A percentile compares a stretch with the other conserved stretches of the same genome.
Conservation (phyloP, 2,888 invertebrate genomes). For the Brachypalpus laphriformis region DNA sequence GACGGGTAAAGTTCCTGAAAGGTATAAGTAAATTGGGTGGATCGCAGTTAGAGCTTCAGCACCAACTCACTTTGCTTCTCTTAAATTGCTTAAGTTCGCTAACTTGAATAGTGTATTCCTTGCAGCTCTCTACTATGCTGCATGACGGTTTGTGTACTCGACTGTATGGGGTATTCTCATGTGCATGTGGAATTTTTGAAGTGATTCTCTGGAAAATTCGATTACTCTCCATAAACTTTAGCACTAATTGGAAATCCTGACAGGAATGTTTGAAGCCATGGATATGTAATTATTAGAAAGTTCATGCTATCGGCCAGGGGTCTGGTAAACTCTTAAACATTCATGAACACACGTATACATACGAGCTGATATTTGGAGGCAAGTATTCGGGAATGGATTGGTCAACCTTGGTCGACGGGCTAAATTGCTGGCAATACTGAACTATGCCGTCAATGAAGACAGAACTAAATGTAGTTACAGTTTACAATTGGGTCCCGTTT, state of each 20-base stretch:
- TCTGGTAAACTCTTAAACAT: conserved; percentile 28
- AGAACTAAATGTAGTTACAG: neutral
- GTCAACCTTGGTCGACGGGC: neutral
- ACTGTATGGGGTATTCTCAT: conserved; percentile 41
- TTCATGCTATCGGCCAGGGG: conserved; percentile 64
- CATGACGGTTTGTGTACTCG: conserved; percentile 40
- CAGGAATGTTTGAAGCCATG: conserved; percentile 75
- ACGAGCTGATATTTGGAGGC: neutral
- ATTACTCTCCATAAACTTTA: conserved; percentile 76
- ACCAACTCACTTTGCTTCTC: conserved; percentile 69
- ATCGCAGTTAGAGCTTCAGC: conserved; percentile 62
- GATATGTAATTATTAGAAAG: conserved; percentile 75
- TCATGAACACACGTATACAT: conserved; percentile 8
- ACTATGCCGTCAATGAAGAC: too few species aligned
- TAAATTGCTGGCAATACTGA: neutral
- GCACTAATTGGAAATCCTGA: conserved; percentile 77
- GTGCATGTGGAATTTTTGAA: conserved; percentile 59
- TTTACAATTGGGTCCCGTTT: too few species aligned
- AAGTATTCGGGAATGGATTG: neutral
- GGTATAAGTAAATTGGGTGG: conserved; percentile 62
- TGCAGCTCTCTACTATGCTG: conserved; percentile 51
- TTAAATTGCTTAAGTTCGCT: conserved; percentile 72
- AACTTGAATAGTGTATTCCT: conserved; percentile 58
- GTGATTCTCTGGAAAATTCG: conserved; percentile 74
- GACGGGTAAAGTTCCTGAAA: conserved; percentile 57